phyloP scores from a whole-genome alignment of 2,113 vertebrate species.

The Steatornis caripensis region DNA sequence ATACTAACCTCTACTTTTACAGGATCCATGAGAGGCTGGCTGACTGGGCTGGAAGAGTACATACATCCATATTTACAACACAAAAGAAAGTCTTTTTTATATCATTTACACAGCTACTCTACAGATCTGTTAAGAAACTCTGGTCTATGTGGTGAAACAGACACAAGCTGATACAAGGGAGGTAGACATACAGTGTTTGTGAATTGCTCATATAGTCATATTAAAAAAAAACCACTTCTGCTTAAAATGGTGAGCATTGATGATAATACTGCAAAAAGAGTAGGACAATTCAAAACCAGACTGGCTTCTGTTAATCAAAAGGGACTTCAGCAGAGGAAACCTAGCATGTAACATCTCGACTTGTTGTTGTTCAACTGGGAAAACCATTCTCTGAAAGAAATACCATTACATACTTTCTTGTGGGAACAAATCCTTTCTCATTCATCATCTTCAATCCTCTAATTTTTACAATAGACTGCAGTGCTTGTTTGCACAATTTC shows the following conservation, averaged over 20 bases:
- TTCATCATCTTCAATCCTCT: not conserved
- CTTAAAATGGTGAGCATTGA: not conserved
- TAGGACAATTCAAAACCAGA: not conserved
- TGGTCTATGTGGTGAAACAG: not conserved
- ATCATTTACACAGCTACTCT: not conserved
- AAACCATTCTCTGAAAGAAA: not conserved
- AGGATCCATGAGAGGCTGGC: not conserved
- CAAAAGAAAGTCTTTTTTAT: not conserved
- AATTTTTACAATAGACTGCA: not conserved
- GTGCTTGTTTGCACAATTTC: not conserved
- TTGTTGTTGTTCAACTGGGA: not conserved
- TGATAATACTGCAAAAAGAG: not conserved
- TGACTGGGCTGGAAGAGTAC: not conserved
- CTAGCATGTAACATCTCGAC: not conserved
- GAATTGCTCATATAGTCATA: not conserved
- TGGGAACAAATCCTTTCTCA: not conserved
- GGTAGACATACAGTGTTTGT: not conserved
- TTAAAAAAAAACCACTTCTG: not conserved
- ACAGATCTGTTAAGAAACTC: not conserved
- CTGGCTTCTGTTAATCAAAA: not conserved
- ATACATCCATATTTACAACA: not conserved
- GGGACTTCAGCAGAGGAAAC: not conserved
- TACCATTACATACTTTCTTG: not conserved
- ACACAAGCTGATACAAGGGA: not conserved
- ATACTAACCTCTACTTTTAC: not conserved